These are phyloP conservation scores for Ibidorhyncha struthersii DNA, from an alignment of 2,113 vertebrate species.

Conservation along the genomic window DNA sequence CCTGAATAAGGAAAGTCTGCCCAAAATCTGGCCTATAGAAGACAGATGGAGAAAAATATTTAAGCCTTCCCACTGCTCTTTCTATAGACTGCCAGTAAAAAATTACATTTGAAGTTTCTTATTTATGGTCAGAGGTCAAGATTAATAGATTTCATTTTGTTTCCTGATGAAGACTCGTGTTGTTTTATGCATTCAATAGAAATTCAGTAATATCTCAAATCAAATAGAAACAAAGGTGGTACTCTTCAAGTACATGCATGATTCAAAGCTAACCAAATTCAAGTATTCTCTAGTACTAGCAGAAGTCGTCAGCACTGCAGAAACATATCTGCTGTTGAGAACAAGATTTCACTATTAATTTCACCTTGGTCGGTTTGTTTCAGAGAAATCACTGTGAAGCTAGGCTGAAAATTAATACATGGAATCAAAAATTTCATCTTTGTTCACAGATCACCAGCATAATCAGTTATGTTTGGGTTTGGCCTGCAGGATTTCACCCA, in stretches of 20 bases:
- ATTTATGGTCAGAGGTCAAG: neutral
- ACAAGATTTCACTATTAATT: neutral
- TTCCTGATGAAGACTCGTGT: neutral
- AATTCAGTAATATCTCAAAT: neutral
- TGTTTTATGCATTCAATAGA: neutral
- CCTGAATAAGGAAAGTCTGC: neutral
- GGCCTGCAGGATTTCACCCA: neutral
- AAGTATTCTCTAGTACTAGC: neutral
- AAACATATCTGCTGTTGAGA: neutral
- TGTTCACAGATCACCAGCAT: neutral
- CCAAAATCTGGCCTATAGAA: neutral
- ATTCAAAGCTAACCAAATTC: neutral
- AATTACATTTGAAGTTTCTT: neutral
- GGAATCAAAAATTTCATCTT: neutral
- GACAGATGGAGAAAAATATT: neutral
- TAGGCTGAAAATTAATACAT: neutral
- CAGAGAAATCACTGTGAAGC: neutral
- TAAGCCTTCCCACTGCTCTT: neutral
- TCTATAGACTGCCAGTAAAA: neutral
- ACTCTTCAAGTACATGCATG: neutral
- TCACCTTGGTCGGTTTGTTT: neutral
- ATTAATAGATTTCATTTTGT: neutral
- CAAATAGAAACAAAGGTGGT: neutral
- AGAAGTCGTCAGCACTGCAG: neutral
- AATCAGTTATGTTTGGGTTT: neutral